phyloP scores from a whole-genome alignment of 2,888 invertebrate species.

The Cistogaster globosa region DNA sequence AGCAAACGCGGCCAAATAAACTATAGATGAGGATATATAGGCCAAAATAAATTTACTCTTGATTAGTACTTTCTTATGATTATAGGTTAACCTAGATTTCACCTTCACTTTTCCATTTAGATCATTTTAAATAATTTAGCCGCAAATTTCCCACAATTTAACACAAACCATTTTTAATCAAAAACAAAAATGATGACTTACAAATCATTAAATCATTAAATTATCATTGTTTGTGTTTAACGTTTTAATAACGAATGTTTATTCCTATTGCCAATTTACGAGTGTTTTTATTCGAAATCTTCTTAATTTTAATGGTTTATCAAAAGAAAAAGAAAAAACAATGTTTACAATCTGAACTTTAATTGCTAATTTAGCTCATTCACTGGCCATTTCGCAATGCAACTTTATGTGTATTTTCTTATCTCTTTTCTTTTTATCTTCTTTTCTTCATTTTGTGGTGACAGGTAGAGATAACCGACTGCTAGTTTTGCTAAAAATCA shows the following conservation, averaged over 20 bases:
- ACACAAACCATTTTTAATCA: no score
- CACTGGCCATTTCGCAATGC: neutral
- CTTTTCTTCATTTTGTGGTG: neutral
- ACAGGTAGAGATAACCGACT: neutral
- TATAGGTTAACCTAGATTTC: no score
- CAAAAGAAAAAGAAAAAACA: conserved; percentile 40
- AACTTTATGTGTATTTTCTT: conserved; percentile 40
- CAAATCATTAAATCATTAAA: neutral
- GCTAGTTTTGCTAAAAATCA: conserved; percentile 4
- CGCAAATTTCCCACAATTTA: no score
- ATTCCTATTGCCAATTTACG: conserved; percentile 33
- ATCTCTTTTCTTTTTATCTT: conserved; percentile 13
- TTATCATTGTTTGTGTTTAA: neutral
- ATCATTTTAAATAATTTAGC: no score
- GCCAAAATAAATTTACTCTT: no score
- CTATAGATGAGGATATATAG: no score
- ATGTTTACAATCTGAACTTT: conserved; percentile 44
- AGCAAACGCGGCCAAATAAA: no score
- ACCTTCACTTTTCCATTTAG: no score
- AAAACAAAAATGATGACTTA: neutral
- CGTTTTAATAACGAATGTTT: conserved; percentile 26
- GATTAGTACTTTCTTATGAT: no score
- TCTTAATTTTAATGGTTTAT: conserved; percentile 48
- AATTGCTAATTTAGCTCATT: conserved; percentile 50
- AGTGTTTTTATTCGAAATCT: conserved; percentile 27